These are phyloP conservation scores for Drepanosiphum platanoidis DNA, from an alignment of 2,888 invertebrate genomes.

Conservation along the genomic window DNA sequence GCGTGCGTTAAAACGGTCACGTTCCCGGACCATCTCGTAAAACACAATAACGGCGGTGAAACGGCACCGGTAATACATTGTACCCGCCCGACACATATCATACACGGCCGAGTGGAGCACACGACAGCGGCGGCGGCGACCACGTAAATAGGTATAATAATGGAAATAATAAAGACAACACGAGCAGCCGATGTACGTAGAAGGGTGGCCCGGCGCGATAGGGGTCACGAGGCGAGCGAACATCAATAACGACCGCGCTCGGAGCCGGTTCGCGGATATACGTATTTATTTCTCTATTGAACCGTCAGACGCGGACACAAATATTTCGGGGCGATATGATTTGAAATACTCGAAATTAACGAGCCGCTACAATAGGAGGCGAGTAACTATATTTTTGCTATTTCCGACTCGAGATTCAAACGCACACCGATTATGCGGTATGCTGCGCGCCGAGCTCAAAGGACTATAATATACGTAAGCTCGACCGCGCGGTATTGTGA, in stretches of 20 bases:
- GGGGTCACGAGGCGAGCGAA: conserved; percentile 58
- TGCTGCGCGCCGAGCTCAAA: not conserved
- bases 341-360: too few relatives aligned
- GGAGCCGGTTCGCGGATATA: conserved; percentile 46
- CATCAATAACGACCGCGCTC: conserved; percentile 32
- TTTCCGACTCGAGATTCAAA: too few relatives aligned
- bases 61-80: not conserved
- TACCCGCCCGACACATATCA: not conserved
- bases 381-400: too few relatives aligned
- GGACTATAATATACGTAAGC: too few relatives aligned
- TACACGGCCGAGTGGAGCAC: not conserved
- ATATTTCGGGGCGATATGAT: too few relatives aligned
- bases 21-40: conserved; percentile 28
- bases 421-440: too few relatives aligned
- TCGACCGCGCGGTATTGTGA: not conserved
- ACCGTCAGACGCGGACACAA: conserved; percentile 60
- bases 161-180: not conserved
- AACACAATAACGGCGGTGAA: conserved; percentile 9
- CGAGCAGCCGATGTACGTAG: not conserved
- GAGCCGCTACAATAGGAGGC: too few relatives aligned
- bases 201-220: conserved; percentile 18
- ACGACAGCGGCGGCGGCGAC: not conserved
- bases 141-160: not conserved
- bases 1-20: conserved; percentile 31
- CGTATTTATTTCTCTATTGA: conserved; percentile 61